Evolutionary conservation across 2,888 invertebrate species (phyloP).

Genomic region (Diarsia dahlii): DNA sequence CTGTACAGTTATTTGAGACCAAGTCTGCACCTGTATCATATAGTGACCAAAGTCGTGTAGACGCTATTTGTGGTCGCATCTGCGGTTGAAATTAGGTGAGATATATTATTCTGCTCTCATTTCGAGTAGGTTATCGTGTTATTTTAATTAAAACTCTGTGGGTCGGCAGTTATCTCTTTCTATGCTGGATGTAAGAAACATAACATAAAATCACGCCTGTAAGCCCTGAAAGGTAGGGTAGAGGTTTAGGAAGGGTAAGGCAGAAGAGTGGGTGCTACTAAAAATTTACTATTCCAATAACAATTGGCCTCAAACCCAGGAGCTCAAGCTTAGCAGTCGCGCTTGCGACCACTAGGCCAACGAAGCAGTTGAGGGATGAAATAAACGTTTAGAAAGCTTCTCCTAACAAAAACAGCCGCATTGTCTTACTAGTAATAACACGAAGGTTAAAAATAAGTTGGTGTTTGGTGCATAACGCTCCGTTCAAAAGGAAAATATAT

Average conservation of each 20-base stretch:
- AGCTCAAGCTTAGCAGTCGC: no score
- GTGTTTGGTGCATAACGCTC: background rate
- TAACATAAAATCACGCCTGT: no score
- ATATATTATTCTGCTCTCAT: slow-evolving; percentile 20
- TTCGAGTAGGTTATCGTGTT: background rate
- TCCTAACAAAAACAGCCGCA: no score
- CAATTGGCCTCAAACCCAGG: no score
- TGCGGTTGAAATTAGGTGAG: slow-evolving; percentile 54
- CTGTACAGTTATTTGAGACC: slow-evolving; percentile 53
- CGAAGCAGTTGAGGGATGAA: no score
- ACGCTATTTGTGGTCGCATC: slow-evolving; percentile 30
- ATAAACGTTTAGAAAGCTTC: no score
- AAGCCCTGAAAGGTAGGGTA: no score
- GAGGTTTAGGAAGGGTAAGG: no score
- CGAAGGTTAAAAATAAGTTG: background rate
- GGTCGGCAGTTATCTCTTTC: background rate
- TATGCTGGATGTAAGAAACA: background rate
- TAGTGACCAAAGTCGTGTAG: slow-evolving; percentile 41
- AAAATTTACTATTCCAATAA: no score
- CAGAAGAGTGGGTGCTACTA: no score
- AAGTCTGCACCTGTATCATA: slow-evolving; percentile 55
- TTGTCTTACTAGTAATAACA: no score
- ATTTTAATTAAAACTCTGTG: background rate
- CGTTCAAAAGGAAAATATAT: background rate
- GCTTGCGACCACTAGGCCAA: no score